Percentiles rank a stretch among this genome's conserved stretches.
These are phyloP conservation scores for Sciurus carolinensis DNA, from an alignment of 2,797 vertebrate species.

Conservation along the genomic window DNA sequence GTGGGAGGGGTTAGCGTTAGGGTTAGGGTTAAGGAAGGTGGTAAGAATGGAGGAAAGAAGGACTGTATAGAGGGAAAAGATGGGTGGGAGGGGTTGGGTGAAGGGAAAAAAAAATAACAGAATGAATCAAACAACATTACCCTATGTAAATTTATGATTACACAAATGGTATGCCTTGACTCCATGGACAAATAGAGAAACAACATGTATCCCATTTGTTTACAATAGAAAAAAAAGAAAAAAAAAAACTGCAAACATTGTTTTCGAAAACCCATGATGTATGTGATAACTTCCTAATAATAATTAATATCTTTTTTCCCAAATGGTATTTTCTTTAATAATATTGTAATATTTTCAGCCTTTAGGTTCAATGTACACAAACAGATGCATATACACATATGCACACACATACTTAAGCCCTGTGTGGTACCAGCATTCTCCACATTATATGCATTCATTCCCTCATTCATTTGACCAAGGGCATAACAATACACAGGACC, in stretches of 20 bases:
- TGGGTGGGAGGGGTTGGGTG: too few relatives aligned
- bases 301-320: not conserved
- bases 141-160: too few relatives aligned
- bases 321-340: constrained; percentile 34
- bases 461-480: not conserved
- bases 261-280: not conserved
- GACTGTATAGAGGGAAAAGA: too few relatives aligned
- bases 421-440: not conserved
- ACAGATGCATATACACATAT: not conserved
- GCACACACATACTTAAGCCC: not conserved
- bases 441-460: not conserved
- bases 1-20: too few relatives aligned
- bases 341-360: constrained; percentile 1
- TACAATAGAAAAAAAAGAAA: too few relatives aligned
- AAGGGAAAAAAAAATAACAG: too few relatives aligned
- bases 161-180: too few relatives aligned
- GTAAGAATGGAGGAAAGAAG: too few relatives aligned
- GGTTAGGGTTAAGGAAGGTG: too few relatives aligned
- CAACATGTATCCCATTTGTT: too few relatives aligned
- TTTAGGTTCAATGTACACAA: not conserved
- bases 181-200: too few relatives aligned
- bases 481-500: not conserved
- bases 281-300: not conserved
- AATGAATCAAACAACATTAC: too few relatives aligned
- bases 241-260: not conserved